Evolutionary conservation across 2,797 vertebrate species (phyloP).

Genomic region (Salarias fasciatus): DNA sequence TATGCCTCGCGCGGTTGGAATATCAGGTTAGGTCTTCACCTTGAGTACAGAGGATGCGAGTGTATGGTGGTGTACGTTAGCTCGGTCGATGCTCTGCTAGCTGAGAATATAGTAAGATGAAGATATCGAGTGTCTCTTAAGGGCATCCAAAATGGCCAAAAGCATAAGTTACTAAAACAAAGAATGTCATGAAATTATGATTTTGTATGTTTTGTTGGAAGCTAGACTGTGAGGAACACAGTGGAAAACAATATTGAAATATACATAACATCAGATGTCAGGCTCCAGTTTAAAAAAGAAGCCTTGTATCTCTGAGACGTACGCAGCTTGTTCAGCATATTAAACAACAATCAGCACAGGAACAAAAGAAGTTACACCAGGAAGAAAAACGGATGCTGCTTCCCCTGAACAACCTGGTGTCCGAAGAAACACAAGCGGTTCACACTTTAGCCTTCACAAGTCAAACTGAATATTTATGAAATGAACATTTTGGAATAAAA

Average conservation of each 20-base stretch:
- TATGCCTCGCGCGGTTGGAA: too few relatives aligned
- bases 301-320: not conserved
- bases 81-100: too few relatives aligned
- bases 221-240: not conserved
- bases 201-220: not conserved
- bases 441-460: not conserved
- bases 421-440: constrained; percentile 7
- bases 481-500: constrained; percentile 3
- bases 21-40: too few relatives aligned
- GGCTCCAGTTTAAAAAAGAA: too few relatives aligned
- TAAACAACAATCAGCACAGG: constrained; percentile 17
- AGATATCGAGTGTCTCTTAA: too few relatives aligned
- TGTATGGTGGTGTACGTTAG: too few relatives aligned
- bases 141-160: too few relatives aligned
- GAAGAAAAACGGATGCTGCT: constrained; percentile 19
- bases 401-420: constrained; percentile 22
- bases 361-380: constrained; percentile 36
- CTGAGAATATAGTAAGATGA: too few relatives aligned
- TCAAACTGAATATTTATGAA: constrained; percentile 33
- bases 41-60: too few relatives aligned
- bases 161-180: not conserved
- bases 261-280: too few relatives aligned
- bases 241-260: not conserved
- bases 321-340: constrained; percentile 12
- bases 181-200: not conserved